These are phyloP conservation scores for Pluvianellus socialis DNA, from an alignment of 2,113 vertebrate genomes.

Conservation along the genomic window DNA sequence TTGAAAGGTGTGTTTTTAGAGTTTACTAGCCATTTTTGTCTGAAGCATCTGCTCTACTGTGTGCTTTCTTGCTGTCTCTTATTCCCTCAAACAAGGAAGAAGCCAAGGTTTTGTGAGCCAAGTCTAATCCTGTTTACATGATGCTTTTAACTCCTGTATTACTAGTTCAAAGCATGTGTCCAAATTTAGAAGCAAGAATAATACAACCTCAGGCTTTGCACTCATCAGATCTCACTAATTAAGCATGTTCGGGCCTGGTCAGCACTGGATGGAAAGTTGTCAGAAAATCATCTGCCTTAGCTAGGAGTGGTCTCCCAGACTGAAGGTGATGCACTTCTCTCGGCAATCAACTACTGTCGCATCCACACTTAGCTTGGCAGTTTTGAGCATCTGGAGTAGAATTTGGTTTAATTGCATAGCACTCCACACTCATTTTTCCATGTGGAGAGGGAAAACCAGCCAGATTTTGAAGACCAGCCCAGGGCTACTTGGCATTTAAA, in stretches of 20 bases:
- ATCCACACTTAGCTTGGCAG: not conserved
- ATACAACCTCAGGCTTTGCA: constrained; percentile 26
- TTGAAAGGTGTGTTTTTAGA: not conserved
- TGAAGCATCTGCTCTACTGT: not conserved
- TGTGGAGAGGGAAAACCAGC: not conserved
- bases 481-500: not conserved
- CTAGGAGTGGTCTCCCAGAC: not conserved
- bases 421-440: not conserved
- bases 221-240: constrained; percentile 37
- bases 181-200: constrained; percentile 49
- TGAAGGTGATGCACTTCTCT: not conserved
- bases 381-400: not conserved
- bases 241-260: constrained; percentile 58
- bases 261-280: constrained; percentile 7
- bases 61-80: not conserved
- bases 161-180: constrained; percentile 44
- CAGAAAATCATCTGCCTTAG: not conserved
- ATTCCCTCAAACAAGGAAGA: not conserved
- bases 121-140: constrained; percentile 44
- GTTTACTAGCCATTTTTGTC: not conserved
- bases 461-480: not conserved
- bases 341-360: not conserved
- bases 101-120: constrained; percentile 1
- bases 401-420: not conserved
- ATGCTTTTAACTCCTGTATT: constrained; percentile 38